Evolutionary conservation across 2,888 invertebrate genomes (phyloP).

Genomic region (Terebella lapidaria): DNA sequence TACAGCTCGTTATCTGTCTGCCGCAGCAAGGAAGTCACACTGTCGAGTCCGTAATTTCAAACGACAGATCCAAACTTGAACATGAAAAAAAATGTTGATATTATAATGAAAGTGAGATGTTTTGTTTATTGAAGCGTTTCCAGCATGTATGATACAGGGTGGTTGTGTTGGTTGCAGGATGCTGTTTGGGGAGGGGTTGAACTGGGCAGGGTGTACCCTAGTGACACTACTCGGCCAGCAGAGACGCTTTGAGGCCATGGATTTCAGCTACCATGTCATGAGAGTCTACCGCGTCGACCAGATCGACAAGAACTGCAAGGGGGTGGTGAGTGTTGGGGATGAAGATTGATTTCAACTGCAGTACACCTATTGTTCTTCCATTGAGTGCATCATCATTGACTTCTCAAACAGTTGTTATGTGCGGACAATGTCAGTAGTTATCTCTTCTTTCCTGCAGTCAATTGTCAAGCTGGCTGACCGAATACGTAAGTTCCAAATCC

Average conservation of each 20-base stretch:
- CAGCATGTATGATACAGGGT: too few relatives aligned
- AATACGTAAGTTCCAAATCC: slow-evolving; percentile 26
- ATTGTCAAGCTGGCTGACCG: slow-evolving; percentile 27
- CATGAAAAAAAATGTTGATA: not conserved
- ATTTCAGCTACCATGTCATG: slow-evolving; percentile 94
- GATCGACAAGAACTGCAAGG: slow-evolving; percentile 20
- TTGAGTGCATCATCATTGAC: too few relatives aligned
- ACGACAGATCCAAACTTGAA: too few relatives aligned
- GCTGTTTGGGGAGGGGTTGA: slow-evolving; percentile 91
- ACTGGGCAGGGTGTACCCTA: slow-evolving; percentile 98
- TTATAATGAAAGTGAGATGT: not conserved
- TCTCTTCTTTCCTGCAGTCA: slow-evolving; percentile 18
- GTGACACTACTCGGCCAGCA: slow-evolving; percentile 90
- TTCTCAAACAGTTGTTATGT: too few relatives aligned
- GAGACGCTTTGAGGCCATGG: slow-evolving; percentile 86
- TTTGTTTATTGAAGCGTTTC: not conserved
- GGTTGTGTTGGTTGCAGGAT: slow-evolving; percentile 62
- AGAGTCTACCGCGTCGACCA: slow-evolving; percentile 25
- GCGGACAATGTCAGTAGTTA: too few relatives aligned
- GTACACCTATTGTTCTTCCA: too few relatives aligned
- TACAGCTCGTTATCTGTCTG: slow-evolving; percentile 94
- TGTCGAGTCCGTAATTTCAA: slow-evolving; percentile 28
- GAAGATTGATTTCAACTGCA: too few relatives aligned
- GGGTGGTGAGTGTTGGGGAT: slow-evolving; percentile 25
- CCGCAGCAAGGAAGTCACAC: slow-evolving; percentile 61